phyloP scores from a whole-genome alignment of 2,888 invertebrate species.

The Scotopteryx bipunctaria region DNA sequence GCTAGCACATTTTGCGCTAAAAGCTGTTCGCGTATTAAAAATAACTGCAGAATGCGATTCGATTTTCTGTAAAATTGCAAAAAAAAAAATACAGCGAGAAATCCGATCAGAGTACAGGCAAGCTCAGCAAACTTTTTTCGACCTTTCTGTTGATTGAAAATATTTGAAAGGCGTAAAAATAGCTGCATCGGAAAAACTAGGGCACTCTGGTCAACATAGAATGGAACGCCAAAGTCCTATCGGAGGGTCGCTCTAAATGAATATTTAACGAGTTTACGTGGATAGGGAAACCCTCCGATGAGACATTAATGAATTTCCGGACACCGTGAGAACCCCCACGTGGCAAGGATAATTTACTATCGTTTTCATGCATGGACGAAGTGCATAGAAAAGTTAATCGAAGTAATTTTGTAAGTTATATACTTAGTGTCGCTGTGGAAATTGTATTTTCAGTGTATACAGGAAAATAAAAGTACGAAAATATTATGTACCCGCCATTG shows the following conservation, averaged over 20 bases:
- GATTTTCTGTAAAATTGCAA: constrained; percentile 21
- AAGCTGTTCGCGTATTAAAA: constrained; percentile 39
- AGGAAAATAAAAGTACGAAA: too few species aligned
- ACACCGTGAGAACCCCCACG: constrained; percentile 62
- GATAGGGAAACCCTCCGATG: constrained; percentile 53
- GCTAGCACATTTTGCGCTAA: constrained; percentile 41
- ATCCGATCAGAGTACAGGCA: constrained; percentile 11
- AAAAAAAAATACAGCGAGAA: constrained; percentile 27
- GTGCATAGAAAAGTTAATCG: constrained; percentile 10
- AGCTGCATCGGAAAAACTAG: constrained; percentile 25
- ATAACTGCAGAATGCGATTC: constrained; percentile 28
- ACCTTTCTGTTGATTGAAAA: constrained; percentile 22
- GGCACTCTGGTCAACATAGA: constrained; percentile 21
- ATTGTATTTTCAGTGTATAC: background rate
- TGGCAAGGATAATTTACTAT: constrained; percentile 40
- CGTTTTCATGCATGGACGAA: constrained; percentile 16
- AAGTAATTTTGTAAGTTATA: background rate
- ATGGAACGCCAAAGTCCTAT: constrained; percentile 22
- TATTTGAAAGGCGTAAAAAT: constrained; percentile 21
- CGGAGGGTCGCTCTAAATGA: constrained; percentile 48
- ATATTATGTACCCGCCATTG: too few species aligned
- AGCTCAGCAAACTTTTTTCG: constrained; percentile 18
- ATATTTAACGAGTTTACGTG: constrained; percentile 61
- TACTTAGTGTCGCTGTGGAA: background rate
- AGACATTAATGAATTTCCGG: constrained; percentile 54